A percentile compares a stretch with the other conserved stretches of the same genome.
Conservation (phyloP, 37 sponge, comb jelly and placozoan species). For the Diacarnus erythraeanus region DNA sequence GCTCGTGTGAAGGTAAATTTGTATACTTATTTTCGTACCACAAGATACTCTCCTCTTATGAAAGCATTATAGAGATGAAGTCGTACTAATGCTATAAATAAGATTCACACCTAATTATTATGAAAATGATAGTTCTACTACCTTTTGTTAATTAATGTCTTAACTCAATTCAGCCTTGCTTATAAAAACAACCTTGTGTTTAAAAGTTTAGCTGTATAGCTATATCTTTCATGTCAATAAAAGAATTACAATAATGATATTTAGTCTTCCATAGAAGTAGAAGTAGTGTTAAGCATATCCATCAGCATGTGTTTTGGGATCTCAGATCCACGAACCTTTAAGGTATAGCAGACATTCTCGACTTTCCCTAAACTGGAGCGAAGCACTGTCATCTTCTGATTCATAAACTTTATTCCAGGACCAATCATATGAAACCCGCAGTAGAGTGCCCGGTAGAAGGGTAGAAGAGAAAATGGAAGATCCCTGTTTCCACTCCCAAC, state of each 20-base stretch:
- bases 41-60: no score
- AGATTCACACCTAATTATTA: no score
- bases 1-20: no score
- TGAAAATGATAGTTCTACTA: no score
- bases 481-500: conserved; percentile 45
- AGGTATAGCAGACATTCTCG: conserved; percentile 80
- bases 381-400: conserved; percentile 53
- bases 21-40: no score
- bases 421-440: conserved; percentile 42
- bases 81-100: no score
- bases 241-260: neutral
- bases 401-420: conserved; percentile 35
- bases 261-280: neutral
- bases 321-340: conserved; percentile 81
- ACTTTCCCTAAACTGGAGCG: conserved; percentile 63
- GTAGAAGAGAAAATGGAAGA: conserved; percentile 42
- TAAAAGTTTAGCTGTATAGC: no score
- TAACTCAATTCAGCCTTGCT: no score
- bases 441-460: conserved; percentile 60
- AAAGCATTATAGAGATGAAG: no score
- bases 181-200: no score
- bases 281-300: neutral
- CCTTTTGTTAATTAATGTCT: no score
- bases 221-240: no score
- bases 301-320: conserved; percentile 36